phyloP scores from a whole-genome alignment of 2,888 invertebrate species.

The Drosophila seclusa region DNA sequence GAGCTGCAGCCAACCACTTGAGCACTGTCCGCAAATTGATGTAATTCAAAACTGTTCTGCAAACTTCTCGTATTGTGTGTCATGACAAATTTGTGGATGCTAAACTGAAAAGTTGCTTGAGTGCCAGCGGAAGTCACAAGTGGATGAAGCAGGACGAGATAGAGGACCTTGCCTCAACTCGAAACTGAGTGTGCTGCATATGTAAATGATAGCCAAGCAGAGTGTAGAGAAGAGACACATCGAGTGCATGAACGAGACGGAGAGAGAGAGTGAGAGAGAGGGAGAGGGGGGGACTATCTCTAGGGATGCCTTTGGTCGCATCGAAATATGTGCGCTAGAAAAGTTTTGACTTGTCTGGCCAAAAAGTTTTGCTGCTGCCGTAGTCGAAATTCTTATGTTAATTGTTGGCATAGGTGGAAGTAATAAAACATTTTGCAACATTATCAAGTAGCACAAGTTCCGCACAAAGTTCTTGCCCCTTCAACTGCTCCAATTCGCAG shows the following conservation, averaged over 20 bases:
- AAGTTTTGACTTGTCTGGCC: conserved; percentile 63
- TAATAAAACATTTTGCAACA: conserved; percentile 75
- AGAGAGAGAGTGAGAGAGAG: neutral
- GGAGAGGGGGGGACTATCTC: neutral
- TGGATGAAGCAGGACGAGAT: conserved; percentile 12
- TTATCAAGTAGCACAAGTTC: conserved; percentile 66
- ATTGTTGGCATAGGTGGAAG: conserved; percentile 78
- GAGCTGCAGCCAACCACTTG: conserved; percentile 11
- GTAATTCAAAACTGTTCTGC: conserved; percentile 66
- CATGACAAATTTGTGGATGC: conserved; percentile 69
- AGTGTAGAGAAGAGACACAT: neutral
- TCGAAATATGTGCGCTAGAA: conserved; percentile 38
- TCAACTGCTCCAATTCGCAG: neutral
- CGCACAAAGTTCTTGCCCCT: conserved; percentile 7
- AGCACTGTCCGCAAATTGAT: conserved; percentile 43
- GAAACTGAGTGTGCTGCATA: conserved; percentile 29
- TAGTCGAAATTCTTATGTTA: conserved; percentile 70
- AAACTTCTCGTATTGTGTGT: conserved; percentile 50
- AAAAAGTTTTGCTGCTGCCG: conserved; percentile 46
- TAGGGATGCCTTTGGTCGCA: conserved; percentile 36
- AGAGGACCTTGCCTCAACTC: neutral
- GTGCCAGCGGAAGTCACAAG: conserved; percentile 49
- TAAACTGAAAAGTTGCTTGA: conserved; percentile 57
- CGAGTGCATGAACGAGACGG: neutral
- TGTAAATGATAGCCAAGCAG: conserved; percentile 53